Percentiles rank a stretch among this genome's conserved stretches.
phyloP scores from a whole-genome alignment of 2,888 invertebrate species.

The Hyles lineata region DNA sequence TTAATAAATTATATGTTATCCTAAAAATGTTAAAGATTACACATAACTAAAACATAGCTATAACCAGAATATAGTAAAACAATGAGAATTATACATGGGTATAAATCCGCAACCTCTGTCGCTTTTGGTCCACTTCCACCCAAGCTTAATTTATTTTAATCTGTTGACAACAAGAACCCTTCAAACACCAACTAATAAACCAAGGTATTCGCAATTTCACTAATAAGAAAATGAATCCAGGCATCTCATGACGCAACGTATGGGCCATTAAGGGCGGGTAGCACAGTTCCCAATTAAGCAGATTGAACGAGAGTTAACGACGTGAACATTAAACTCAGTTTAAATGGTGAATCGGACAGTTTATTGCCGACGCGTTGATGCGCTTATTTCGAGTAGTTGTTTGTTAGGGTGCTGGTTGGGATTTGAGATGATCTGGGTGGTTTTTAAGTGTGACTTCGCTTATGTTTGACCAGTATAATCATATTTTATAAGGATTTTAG shows the following conservation, averaged over 20 bases:
- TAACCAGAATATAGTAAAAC: too few relatives aligned
- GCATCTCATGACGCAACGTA: constrained; percentile 52
- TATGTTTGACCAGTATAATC: too few relatives aligned
- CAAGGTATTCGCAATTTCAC: constrained; percentile 30
- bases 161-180: background rate
- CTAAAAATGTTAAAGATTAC: too few relatives aligned
- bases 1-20: too few relatives aligned
- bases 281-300: constrained; percentile 80
- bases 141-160: background rate
- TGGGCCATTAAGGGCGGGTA: constrained; percentile 64
- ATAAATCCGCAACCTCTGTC: too few relatives aligned
- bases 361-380: constrained; percentile 66
- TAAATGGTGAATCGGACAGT: constrained; percentile 79
- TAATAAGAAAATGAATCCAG: constrained; percentile 45
- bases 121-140: too few relatives aligned
- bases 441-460: background rate
- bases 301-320: constrained; percentile 77
- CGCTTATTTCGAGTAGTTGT: constrained; percentile 49
- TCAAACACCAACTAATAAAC: constrained; percentile 13
- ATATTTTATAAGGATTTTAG: too few relatives aligned
- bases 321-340: constrained; percentile 70
- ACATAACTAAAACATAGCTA: too few relatives aligned
- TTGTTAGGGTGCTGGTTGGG: background rate
- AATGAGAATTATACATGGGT: too few relatives aligned
- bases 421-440: background rate